Base-by-base conservation (phyloP, 2,888 invertebrate genomes). In the Buathra laborator region DNA sequence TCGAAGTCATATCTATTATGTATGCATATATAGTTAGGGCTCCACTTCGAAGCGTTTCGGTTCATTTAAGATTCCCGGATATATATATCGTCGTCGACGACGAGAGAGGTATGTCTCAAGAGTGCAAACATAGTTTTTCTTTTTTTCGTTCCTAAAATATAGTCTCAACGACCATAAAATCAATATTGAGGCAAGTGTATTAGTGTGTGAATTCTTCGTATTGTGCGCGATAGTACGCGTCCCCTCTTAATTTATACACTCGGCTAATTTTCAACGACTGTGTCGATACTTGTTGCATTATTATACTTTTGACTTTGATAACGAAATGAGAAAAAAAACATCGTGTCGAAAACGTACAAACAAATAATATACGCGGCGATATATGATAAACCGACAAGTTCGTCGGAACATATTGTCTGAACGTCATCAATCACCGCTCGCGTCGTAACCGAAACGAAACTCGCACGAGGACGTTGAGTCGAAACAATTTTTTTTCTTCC, bases 231-330 rank as follows among this genome's bases (percentile, higher is more conserved):
- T n/a, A 37, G 4, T 37, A 37, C 37, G 37, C 37, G 43, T 12
- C 29, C 19, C 19, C 14, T 24, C 16, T 43, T 44, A 44, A 24
- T 59, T 72, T 9, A 59, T 72, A 56, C 43, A 16, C 37, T 53
- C 29, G 16, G n/a, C 19, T 71, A 68, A 68, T 37, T 68, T 71
- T 71, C 16, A 53, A 56, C 56, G 19, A 72, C 14, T 37, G 37
- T 56, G 19, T 14, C 43, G 37, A 19, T 19, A 43, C 43, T 56
- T 12, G 9, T 56, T 16, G 16, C 7, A 72, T 59, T 43, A 19
- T 12, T 10, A 14, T 56, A 4, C 32, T n/a, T n/a, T n/a, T 37
- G n/a, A 6, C 1, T 12, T 24, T 10, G 44, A 51, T 14, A 9
- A 7, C 16, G 48, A 10, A 10, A 12, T 46, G 14, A 14, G 14